phyloP scores from a whole-genome alignment of 1,140 invertebrate genomes.

The Physella acuta region DNA sequence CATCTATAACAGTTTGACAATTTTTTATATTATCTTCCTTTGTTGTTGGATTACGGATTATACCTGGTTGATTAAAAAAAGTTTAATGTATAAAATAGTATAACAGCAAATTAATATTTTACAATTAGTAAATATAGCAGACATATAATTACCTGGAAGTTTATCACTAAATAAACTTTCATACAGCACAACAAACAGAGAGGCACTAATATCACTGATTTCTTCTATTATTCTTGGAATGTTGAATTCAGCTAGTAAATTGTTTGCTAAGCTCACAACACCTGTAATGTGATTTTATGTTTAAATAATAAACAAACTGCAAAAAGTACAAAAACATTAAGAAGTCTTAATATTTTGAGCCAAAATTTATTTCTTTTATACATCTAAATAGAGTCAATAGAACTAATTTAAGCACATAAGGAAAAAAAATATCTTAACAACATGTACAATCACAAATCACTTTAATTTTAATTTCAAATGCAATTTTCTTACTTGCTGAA shows the following conservation, averaged over 20 bases:
- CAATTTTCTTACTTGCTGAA: too few relatives aligned
- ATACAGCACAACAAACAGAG: conserved; percentile 52
- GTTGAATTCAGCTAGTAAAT: conserved; percentile 48
- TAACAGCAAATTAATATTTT: too few relatives aligned
- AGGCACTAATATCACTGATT: conserved; percentile 45
- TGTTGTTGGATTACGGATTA: conserved; percentile 41
- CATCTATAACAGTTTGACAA: conserved; percentile 55
- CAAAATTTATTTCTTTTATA: too few relatives aligned
- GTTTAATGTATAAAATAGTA: background rate
- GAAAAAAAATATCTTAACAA: too few relatives aligned
- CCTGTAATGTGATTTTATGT: too few relatives aligned
- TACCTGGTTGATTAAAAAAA: conserved; percentile 38
- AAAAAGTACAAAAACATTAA: too few relatives aligned
- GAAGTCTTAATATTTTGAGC: too few relatives aligned
- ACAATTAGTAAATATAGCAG: background rate
- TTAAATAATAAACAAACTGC: too few relatives aligned
- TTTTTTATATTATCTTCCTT: conserved; percentile 59
- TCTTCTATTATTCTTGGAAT: conserved; percentile 36
- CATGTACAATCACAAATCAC: too few relatives aligned
- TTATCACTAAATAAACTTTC: conserved; percentile 56
- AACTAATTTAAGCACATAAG: too few relatives aligned
- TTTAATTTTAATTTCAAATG: too few relatives aligned
- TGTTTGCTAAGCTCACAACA: conserved; percentile 45
- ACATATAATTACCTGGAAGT: conserved; percentile 42
- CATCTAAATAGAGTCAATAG: too few relatives aligned